Base-by-base conservation (phyloP, 2,113 vertebrate genomes). In the Tragelaphus imberbis region DNA sequence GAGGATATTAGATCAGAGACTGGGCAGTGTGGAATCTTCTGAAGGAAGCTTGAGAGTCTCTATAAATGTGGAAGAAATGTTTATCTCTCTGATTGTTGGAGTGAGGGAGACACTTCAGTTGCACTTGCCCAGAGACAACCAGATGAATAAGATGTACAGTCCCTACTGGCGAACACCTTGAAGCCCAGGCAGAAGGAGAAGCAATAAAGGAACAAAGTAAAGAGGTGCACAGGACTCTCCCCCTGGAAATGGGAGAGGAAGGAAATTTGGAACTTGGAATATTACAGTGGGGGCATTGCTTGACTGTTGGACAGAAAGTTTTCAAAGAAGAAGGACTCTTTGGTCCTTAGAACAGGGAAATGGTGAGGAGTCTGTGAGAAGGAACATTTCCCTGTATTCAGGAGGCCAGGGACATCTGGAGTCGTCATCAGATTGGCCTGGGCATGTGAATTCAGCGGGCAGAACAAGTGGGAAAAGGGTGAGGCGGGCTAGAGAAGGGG, bases 401-500 rank as follows among this genome's bases (percentile, higher is more conserved):
- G 27, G 36, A 16, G 33, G 47, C 91, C 33, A 59, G 2, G 6
- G 27, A n/a, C 10, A 21, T 68, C 51, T 30, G 4, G 17, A 61
- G 19, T 4, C 13, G 71, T 14, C 15, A 47, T 30, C 49, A 28
- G 61, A 17, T 77, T 16, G 7, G 11, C 47, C 9, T 6, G 4
- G 12, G 53, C 13, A 14, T 47, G 17, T 3, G 65, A 47, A 25
- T n/a, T 40, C 51, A 44, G 40, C 80, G 6, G 2, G 49, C 30
- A 23, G 53, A 49, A 47, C 5, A 2, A 13, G 44, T 49, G 11
- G 55, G 81, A 44, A 63, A 19, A 2, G 2, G 40, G 25, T 3
- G 0, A 86, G 0, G 28, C 7, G 3, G 14, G 7, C 3, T 19
- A 9, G 79, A 59, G 47, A 55, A 21, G 7, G 7, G 58, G 4